phyloP scores from a whole-genome alignment of 1,140 invertebrate species.

The Geopemphigus sp. region DNA sequence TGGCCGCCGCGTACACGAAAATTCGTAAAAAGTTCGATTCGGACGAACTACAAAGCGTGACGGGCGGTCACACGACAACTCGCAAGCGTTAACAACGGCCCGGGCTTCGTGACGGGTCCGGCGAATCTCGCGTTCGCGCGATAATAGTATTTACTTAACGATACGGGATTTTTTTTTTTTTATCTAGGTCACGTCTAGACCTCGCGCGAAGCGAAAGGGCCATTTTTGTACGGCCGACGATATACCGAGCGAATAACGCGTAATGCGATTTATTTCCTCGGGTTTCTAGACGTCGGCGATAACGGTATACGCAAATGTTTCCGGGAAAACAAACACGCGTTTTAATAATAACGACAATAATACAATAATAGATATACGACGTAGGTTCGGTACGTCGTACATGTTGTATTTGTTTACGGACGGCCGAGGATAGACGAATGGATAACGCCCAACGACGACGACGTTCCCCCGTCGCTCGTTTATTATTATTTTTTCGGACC shows the following conservation, averaged over 20 bases:
- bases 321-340: not conserved
- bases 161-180: too few relatives aligned
- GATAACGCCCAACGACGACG: not conserved
- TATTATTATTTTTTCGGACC: conserved; percentile 22
- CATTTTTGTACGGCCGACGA: too few relatives aligned
- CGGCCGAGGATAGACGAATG: not conserved
- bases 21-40: conserved; percentile 8
- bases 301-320: not conserved
- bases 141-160: conserved; percentile 7
- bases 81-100: conserved; percentile 6
- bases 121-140: not conserved
- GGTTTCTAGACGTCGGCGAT: too few relatives aligned
- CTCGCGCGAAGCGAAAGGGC: too few relatives aligned
- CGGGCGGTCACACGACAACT: not conserved
- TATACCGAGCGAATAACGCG: not conserved
- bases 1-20: not conserved
- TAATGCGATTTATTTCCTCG: not conserved
- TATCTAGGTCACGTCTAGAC: not conserved
- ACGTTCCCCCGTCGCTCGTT: conserved; percentile 3
- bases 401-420: not conserved
- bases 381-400: not conserved
- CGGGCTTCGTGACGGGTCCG: not conserved
- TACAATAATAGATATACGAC: conserved; percentile 10
- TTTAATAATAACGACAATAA: not conserved
- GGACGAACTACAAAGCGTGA: not conserved